These are phyloP conservation scores for Drosophila repletoides DNA, from an alignment of 1,140 invertebrate species.

Conservation along the genomic window DNA sequence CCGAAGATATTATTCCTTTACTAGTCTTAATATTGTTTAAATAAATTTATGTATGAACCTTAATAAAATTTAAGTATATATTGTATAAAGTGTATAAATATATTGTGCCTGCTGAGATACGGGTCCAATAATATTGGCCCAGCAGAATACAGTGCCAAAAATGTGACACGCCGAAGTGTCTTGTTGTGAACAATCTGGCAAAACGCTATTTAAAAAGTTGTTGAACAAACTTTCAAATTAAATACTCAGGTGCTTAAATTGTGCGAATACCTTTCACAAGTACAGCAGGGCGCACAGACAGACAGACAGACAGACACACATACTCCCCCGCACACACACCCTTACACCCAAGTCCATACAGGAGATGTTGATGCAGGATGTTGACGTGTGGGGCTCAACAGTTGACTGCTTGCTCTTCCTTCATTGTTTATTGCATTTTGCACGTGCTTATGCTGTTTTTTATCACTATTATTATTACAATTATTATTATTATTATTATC, in stretches of 20 bases:
- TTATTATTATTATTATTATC: conserved; percentile 19
- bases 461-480: background rate
- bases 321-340: background rate
- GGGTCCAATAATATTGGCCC: no score
- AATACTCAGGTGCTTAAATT: conserved; percentile 53
- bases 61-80: no score
- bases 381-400: conserved; percentile 24
- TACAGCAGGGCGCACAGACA: background rate
- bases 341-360: background rate
- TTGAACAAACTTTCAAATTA: conserved; percentile 71
- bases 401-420: conserved; percentile 22
- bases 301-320: background rate
- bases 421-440: conserved; percentile 56
- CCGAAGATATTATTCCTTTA: no score
- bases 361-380: conserved; percentile 1
- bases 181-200: no score
- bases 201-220: conserved; percentile 73
- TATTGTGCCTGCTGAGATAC: no score
- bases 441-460: conserved; percentile 43
- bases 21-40: no score
- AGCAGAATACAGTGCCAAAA: no score
- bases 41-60: no score
- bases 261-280: conserved; percentile 41
- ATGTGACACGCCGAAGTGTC: no score
- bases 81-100: no score